Evolutionary conservation across 2,797 vertebrate species (phyloP), one percentile per base, ranked within the genome.

Genomic region (Nannoperca australis): DNA sequence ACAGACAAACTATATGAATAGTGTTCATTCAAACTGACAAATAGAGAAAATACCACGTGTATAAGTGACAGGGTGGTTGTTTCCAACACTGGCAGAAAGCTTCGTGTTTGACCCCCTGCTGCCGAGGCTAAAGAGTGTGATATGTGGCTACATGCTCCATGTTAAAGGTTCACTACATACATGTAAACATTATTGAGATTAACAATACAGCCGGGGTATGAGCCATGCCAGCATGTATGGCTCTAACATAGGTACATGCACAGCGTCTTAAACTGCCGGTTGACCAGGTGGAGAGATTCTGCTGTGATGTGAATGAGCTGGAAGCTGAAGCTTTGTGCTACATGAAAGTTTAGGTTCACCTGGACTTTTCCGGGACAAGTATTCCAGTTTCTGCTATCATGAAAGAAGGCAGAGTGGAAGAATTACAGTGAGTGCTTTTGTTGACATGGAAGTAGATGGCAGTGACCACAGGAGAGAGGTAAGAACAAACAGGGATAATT

Each of bases 121-220:
- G 54, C 54, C 20, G 12, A 4, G 40, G 69, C 14, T 40, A 47
- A 15, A 54, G 17, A 53, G 45, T 30, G 47, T 70, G 53, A 75
- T 54, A 70, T 67, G 55, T 73, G 68, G 34, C 60, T 67, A 5
- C 27, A 30, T 40, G 55, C 55, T 56, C 0, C 7, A 53, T 34
- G 32, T 62, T 22, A 54, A 70, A 54, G 69, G 45, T 64, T 82
- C 27, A 65, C 61, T 50, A 66, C 70, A 79, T 70, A 66, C 64
- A 76, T 76, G 27, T 59, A 76, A 84, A 80, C 67, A 69, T 76
- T 61, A 71, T 47, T 73, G 76, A 76, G 73, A 76, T 76, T 38
- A 58, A 81, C 53, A 71, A 63, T 71, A 20, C 22, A 62, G 18
- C 44, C 20, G 67, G 69, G 64, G 74, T 40, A 34, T 44, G 60